Percentiles rank a stretch among this genome's conserved stretches.
phyloP scores from a whole-genome alignment of 2,113 vertebrate genomes.

The Indicator indicator region DNA sequence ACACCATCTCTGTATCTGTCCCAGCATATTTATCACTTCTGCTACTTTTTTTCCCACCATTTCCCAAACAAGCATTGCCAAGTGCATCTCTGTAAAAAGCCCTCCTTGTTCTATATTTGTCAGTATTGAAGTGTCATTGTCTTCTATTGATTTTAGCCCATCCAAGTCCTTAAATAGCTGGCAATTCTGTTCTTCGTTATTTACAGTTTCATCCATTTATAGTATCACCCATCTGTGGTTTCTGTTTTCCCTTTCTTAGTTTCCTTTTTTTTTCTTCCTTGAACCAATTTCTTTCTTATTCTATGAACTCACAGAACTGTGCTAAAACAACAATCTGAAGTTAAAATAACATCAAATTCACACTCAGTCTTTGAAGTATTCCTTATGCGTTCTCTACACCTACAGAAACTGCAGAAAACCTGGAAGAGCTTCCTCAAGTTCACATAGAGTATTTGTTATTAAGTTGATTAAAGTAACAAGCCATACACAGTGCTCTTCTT shows the following conservation, averaged over 20 bases:
- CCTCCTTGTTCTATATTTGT: constrained; percentile 1
- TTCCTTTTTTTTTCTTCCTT: not conserved
- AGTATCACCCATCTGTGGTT: constrained; percentile 24
- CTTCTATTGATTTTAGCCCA: constrained; percentile 24
- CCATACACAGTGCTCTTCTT: not conserved
- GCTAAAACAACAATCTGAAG: not conserved
- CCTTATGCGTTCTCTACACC: not conserved
- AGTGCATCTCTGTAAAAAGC: not conserved
- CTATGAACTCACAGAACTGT: not conserved
- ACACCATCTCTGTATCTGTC: not conserved
- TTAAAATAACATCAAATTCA: not conserved
- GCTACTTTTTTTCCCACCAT: not conserved
- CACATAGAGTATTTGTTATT: not conserved
- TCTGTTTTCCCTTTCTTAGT: constrained; percentile 22
- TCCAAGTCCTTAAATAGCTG: constrained; percentile 25
- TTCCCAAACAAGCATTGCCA: not conserved
- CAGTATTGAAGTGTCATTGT: constrained; percentile 9
- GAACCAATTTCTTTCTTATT: not conserved
- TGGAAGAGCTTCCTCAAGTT: not conserved
- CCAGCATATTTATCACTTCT: not conserved
- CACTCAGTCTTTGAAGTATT: not conserved
- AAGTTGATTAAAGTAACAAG: not conserved
- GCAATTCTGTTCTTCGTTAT: constrained; percentile 8
- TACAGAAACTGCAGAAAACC: not conserved
- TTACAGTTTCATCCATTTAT: constrained; percentile 38